phyloP scores from a whole-genome alignment of 2,113 vertebrate species.

The Catagonus wagneri region DNA sequence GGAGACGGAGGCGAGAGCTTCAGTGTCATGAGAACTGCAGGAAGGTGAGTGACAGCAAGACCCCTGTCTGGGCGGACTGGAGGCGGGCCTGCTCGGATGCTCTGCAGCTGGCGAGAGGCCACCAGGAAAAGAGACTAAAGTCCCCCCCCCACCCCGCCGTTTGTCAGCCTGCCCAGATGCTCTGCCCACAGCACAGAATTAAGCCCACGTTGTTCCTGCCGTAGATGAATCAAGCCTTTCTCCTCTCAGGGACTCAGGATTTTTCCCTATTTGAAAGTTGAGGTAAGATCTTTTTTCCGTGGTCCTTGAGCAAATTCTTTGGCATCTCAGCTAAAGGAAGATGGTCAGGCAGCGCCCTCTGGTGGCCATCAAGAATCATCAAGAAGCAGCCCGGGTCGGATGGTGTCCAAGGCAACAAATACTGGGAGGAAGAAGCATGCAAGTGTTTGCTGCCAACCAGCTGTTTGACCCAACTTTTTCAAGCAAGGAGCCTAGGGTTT shows the following conservation, averaged over 20 bases:
- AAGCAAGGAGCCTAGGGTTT: not conserved
- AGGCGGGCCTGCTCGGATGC: fast-evolving
- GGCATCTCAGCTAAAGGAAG: not conserved
- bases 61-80: not conserved
- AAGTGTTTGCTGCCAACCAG: not conserved
- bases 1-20: fast-evolving
- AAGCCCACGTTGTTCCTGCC: not conserved
- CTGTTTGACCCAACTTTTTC: not conserved
- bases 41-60: not conserved
- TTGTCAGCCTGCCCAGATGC: not conserved
- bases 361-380: not conserved
- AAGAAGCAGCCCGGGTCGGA: fast-evolving
- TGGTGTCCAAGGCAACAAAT: not conserved
- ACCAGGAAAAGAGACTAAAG: not conserved
- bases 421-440: not conserved
- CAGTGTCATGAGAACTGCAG: not conserved
- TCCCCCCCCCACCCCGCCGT: not conserved
- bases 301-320: not conserved
- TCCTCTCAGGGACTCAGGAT: not conserved
- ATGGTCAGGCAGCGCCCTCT: not conserved
- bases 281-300: not conserved
- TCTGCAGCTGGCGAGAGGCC: fast-evolving
- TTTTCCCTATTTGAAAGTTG: not conserved
- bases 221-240: not conserved
- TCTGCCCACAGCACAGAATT: not conserved